Percentiles rank a stretch among this genome's conserved stretches.
phyloP scores from a whole-genome alignment of 2,113 vertebrate species.

The Colaptes auratus region DNA sequence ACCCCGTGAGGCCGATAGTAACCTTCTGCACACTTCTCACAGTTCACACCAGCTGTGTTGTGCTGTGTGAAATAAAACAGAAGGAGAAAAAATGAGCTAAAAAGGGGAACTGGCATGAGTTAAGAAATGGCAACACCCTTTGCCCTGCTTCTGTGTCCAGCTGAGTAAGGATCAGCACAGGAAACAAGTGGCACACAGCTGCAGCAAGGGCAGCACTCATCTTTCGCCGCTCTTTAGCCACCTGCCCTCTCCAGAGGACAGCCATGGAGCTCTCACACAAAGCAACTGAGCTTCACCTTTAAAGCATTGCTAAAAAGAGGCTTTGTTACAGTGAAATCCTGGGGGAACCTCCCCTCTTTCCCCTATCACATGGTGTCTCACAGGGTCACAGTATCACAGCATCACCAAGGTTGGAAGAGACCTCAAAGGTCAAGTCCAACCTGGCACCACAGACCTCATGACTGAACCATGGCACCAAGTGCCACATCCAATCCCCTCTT shows the following conservation, averaged over 20 bases:
- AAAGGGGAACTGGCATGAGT: background rate
- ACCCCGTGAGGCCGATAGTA: constrained; percentile 84
- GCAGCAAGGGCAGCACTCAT: background rate
- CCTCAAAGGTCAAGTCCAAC: no score
- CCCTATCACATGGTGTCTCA: background rate
- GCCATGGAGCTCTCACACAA: background rate
- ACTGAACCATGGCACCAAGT: no score
- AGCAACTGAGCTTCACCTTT: background rate
- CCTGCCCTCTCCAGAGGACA: background rate
- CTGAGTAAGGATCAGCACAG: background rate
- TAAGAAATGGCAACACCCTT: constrained; percentile 23
- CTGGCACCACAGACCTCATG: no score
- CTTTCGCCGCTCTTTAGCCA: background rate
- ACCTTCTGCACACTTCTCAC: constrained; percentile 86
- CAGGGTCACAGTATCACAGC: no score
- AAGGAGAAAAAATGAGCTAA: background rate
- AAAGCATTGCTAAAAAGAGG: background rate
- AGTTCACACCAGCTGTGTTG: constrained; percentile 93
- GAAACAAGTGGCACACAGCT: background rate
- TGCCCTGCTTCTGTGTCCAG: background rate
- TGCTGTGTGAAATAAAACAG: constrained; percentile 77
- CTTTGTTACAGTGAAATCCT: background rate
- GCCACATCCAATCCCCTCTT: no score
- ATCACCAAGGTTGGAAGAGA: no score
- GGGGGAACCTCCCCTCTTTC: background rate